Percentiles rank a stretch among this genome's conserved stretches.
phyloP scores from a whole-genome alignment of 1,140 invertebrate species.

The Zaprionus ornatus region DNA sequence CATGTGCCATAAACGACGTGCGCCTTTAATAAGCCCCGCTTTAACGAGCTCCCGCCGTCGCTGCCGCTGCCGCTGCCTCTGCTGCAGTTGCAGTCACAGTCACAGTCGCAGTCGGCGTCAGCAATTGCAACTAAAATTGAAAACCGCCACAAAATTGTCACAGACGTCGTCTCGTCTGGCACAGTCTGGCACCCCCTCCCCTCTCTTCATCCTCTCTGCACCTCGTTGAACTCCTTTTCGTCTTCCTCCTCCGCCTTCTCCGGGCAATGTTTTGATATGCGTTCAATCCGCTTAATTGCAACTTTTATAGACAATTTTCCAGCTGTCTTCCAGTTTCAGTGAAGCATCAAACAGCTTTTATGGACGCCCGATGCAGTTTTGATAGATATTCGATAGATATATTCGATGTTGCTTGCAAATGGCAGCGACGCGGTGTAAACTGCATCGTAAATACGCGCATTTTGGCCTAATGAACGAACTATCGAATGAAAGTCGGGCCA shows the following conservation, averaged over 20 bases:
- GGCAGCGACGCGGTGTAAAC: conserved; percentile 58
- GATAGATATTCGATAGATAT: conserved; percentile 35
- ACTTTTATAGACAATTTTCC: conserved; percentile 74
- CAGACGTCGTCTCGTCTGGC: conserved; percentile 64
- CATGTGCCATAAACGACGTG: conserved; percentile 80
- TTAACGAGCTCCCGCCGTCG: conserved; percentile 68
- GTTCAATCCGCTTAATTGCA: conserved; percentile 74
- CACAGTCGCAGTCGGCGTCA: conserved; percentile 18
- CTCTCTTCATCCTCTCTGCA: background rate
- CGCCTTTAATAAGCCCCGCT: conserved; percentile 74
- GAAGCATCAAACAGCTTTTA: conserved; percentile 52
- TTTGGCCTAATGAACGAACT: conserved; percentile 58
- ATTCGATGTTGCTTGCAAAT: conserved; percentile 24
- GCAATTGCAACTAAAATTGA: conserved; percentile 62
- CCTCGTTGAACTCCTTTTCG: conserved; percentile 4
- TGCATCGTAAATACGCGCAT: conserved; percentile 58
- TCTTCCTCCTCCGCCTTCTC: conserved; percentile 7
- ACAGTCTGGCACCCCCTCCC: conserved; percentile 4
- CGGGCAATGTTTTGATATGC: conserved; percentile 70
- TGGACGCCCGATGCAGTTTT: conserved; percentile 68
- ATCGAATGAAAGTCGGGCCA: conserved; percentile 35
- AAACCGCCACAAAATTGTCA: conserved; percentile 65
- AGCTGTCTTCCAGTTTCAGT: conserved; percentile 25
- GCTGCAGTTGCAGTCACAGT: conserved; percentile 49
- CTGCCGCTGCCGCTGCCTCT: background rate